Conservation (phyloP, 2,888 invertebrate species). For the Cheilosia scutellata region DNA sequence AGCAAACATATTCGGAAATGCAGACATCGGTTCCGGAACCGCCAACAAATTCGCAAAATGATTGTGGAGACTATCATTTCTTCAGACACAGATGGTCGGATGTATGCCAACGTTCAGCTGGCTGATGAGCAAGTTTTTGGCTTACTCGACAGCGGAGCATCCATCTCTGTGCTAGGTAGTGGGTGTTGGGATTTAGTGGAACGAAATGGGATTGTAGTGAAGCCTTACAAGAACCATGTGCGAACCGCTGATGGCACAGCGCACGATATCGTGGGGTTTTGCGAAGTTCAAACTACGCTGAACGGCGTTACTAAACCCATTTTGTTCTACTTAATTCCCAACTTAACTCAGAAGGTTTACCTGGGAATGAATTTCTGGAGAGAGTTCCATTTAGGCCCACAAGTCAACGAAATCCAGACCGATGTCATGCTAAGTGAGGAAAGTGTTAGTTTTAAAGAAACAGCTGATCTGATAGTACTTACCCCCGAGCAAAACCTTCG, state of each 20-base stretch:
- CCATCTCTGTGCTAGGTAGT: neutral
- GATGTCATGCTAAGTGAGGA: neutral
- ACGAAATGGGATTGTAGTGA: no score
- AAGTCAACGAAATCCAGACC: neutral
- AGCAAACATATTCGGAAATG: neutral
- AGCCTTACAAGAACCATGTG: no score
- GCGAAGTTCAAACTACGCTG: neutral
- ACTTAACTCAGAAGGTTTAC: neutral
- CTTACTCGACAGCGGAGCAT: neutral
- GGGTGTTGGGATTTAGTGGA: no score
- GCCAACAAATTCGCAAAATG: neutral
- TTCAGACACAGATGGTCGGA: neutral
- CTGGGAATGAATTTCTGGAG: neutral
- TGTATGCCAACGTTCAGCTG: neutral
- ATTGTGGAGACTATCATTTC: constrained; percentile 1
- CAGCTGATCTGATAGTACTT: neutral
- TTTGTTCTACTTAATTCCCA: constrained; percentile 2
- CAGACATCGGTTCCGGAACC: neutral
- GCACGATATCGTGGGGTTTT: neutral
- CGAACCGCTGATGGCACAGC: constrained; percentile 7
- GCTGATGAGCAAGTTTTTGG: neutral
- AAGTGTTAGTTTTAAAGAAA: neutral
- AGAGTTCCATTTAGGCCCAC: neutral
- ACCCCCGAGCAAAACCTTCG: neutral
- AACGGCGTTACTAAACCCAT: neutral